phyloP scores from a whole-genome alignment of 2,113 vertebrate genomes.

The Vidua chalybeata region DNA sequence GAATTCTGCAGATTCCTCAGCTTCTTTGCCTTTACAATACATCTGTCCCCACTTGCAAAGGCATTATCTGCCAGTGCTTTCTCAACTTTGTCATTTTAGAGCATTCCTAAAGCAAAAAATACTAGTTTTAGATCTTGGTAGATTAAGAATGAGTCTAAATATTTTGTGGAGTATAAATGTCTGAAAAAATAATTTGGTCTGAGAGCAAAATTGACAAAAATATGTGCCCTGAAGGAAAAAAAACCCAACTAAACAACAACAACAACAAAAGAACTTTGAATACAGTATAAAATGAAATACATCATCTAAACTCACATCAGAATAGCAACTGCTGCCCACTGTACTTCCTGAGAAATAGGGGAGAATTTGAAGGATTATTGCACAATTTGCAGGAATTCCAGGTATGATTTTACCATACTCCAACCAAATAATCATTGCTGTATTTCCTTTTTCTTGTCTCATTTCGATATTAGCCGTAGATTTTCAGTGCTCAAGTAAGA shows the following conservation, averaged over 20 bases:
- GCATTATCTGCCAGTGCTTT: background rate
- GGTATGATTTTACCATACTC: background rate
- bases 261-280: background rate
- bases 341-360: background rate
- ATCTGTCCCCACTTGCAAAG: background rate
- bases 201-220: background rate
- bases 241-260: rapidly evolving
- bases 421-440: background rate
- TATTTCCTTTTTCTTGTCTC: background rate
- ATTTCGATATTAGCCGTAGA: background rate
- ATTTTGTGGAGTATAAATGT: background rate
- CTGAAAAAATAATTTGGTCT: background rate
- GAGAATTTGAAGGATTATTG: background rate
- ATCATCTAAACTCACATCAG: background rate
- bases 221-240: background rate
- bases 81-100: background rate
- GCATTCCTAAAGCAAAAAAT: background rate
- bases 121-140: background rate
- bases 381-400: background rate
- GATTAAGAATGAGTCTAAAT: background rate
- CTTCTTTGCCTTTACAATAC: background rate
- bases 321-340: background rate
- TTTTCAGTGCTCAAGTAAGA: background rate
- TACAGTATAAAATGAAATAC: background rate
- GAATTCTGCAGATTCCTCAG: background rate